Conservation (phyloP, 2,113 vertebrate genomes). For the Prietella phreatophila region DNA sequence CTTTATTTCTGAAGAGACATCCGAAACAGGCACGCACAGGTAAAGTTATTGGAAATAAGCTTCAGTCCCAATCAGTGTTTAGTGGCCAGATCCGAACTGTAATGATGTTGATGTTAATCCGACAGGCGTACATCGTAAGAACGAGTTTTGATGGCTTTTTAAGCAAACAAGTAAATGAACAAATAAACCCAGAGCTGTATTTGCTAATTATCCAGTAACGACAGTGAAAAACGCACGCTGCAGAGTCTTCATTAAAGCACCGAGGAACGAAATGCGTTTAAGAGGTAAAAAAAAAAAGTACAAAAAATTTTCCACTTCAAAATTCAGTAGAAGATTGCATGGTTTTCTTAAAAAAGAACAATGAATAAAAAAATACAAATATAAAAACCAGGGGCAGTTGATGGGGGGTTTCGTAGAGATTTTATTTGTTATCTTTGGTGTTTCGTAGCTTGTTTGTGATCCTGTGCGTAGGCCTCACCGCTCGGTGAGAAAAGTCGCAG, state of each 20-base stretch:
- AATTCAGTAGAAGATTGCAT: not conserved
- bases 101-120: not conserved
- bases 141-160: not conserved
- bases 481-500: conserved; percentile 48
- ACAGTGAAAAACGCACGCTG: not conserved
- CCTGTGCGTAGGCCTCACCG: conserved; percentile 18
- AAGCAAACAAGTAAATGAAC: not conserved
- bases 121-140: not conserved
- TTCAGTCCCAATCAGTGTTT: too few species aligned
- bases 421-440: not conserved
- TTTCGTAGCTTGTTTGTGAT: not conserved
- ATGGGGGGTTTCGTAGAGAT: not conserved
- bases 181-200: not conserved
- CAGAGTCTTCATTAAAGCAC: not conserved
- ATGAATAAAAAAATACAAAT: not conserved
- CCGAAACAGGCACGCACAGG: not conserved
- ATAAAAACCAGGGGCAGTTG: too few species aligned
- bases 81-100: not conserved
- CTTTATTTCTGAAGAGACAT: not conserved
- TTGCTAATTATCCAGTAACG: not conserved
- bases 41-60: not conserved
- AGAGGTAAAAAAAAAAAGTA: not conserved
- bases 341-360: not conserved
- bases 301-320: not conserved
- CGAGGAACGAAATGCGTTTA: not conserved